Evolutionary conservation across 1,140 invertebrate genomes (phyloP).

Genomic region (Camponotus vicinus): DNA sequence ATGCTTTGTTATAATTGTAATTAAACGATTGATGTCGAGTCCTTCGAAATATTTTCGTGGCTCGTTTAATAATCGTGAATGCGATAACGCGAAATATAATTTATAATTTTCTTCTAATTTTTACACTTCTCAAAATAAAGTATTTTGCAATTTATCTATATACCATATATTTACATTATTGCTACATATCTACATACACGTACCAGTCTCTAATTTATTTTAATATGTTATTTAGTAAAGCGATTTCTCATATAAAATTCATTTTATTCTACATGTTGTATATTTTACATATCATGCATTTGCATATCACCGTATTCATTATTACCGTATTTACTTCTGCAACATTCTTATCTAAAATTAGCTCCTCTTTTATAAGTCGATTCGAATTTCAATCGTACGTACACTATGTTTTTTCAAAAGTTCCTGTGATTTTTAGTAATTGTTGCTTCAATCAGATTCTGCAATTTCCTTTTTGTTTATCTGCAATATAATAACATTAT

Average conservation of each 20-base stretch:
- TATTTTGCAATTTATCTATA: not conserved
- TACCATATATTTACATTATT: too few species aligned
- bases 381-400: not conserved
- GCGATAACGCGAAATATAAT: not conserved
- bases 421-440: not conserved
- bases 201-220: not conserved
- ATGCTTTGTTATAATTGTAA: too few species aligned
- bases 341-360: not conserved
- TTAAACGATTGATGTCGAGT: too few species aligned
- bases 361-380: not conserved
- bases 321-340: not conserved
- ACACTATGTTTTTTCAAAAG: not conserved
- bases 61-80: not conserved
- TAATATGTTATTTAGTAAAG: not conserved
- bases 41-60: not conserved
- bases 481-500: constrained; percentile 6
- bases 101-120: not conserved
- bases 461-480: not conserved
- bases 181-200: too few species aligned
- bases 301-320: too few species aligned
- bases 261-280: too few species aligned
- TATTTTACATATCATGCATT: too few species aligned
- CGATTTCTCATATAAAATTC: not conserved
- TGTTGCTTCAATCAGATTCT: not conserved
- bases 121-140: not conserved